These are phyloP conservation scores for Sycophila sp. DNA, from an alignment of 1,140 invertebrate species.

Conservation along the genomic window DNA sequence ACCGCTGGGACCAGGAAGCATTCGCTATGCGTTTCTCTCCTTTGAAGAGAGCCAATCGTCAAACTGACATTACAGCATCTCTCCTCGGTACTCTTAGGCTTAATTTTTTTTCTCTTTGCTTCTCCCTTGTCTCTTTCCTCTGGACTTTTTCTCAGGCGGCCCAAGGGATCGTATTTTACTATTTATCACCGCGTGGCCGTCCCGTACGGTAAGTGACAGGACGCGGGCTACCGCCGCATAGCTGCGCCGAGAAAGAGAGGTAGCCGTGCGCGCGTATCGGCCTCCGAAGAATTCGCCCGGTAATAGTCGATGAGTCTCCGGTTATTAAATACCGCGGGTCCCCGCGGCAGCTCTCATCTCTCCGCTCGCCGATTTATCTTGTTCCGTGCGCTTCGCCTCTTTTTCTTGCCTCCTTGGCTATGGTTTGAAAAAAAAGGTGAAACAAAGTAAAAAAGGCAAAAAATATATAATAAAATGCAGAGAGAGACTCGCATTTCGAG, in stretches of 20 bases:
- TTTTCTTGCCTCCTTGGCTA: too few species aligned
- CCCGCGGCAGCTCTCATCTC: conserved; percentile 35
- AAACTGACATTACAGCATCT: too few species aligned
- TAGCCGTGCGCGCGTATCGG: conserved; percentile 11
- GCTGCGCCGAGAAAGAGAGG: conserved; percentile 5
- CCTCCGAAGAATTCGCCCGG: conserved; percentile 56
- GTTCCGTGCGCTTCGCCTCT: not conserved
- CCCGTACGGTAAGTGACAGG: conserved; percentile 33
- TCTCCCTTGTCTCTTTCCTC: too few species aligned
- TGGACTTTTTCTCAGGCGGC: not conserved
- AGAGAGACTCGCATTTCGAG: not conserved
- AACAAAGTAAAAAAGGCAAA: too few species aligned
- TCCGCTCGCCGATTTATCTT: conserved; percentile 25
- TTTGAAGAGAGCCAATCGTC: too few species aligned
- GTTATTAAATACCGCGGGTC: conserved; percentile 53
- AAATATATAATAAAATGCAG: not conserved
- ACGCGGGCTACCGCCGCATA: conserved; percentile 30
- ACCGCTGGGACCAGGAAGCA: too few species aligned
- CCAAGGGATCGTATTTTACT: conserved; percentile 12
- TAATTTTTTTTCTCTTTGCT: conserved; percentile 6
- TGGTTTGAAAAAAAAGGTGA: too few species aligned
- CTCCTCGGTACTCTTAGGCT: too few species aligned
- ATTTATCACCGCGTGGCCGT: conserved; percentile 16
- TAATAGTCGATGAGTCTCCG: conserved; percentile 58
- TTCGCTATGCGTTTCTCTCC: too few species aligned